phyloP scores from a whole-genome alignment of 2,797 vertebrate genomes.

The Melanotaenia pygmaea region DNA sequence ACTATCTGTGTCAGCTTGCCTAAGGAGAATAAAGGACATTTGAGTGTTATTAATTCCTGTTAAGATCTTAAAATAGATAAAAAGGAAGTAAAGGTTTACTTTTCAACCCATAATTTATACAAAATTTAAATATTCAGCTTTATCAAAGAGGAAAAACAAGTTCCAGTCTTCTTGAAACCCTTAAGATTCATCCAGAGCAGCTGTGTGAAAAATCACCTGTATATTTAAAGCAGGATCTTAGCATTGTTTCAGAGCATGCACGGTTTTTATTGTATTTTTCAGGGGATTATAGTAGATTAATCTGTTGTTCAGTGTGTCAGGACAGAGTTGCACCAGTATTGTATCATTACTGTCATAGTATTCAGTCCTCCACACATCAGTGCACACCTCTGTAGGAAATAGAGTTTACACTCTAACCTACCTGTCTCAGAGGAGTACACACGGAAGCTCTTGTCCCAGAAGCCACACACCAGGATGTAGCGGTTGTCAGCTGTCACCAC shows the following conservation, averaged over 20 bases:
- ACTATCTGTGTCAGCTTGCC: constrained; percentile 97
- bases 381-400: constrained; percentile 68
- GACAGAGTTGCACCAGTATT: constrained; percentile 44
- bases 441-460: constrained; percentile 99
- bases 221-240: neutral
- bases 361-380: constrained; percentile 69
- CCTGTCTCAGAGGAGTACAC: constrained; percentile 99
- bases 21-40: constrained; percentile 52
- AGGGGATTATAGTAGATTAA: constrained; percentile 29
- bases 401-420: constrained; percentile 79
- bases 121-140: neutral
- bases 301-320: constrained; percentile 50
- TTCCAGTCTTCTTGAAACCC: neutral
- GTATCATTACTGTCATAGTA: constrained; percentile 63
- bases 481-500: constrained; percentile 99
- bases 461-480: constrained; percentile 98
- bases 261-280: neutral
- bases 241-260: neutral
- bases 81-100: neutral
- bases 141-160: neutral
- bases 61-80: constrained; percentile 21
- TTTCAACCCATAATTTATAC: neutral
- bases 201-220: neutral
- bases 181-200: neutral
- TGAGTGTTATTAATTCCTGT: neutral